phyloP scores from a whole-genome alignment of 2,113 vertebrate species.

The Gobius niger region DNA sequence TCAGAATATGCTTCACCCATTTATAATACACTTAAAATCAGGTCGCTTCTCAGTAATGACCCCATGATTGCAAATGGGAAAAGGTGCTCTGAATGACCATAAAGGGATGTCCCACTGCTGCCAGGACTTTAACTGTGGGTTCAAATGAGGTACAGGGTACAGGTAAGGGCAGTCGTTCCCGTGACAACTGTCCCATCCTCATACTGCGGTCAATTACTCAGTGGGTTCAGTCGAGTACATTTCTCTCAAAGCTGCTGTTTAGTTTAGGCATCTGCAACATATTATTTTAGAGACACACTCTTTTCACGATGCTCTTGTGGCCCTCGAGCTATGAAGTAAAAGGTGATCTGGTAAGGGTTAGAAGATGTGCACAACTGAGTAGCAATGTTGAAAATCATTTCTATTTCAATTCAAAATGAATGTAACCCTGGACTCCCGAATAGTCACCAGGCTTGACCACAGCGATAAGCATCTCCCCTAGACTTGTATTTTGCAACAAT shows the following conservation, averaged over 20 bases:
- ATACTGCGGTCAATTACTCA: not conserved
- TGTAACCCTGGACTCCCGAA: not conserved
- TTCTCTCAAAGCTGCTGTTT: too few relatives aligned
- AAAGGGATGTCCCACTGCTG: not conserved
- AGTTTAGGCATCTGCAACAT: too few relatives aligned
- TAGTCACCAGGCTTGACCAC: slow-evolving; percentile 30
- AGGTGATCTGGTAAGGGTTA: too few relatives aligned
- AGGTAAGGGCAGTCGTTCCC: not conserved
- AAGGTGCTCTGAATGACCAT: slow-evolving; percentile 7
- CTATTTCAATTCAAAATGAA: too few relatives aligned
- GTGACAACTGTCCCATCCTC: not conserved
- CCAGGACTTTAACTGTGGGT: not conserved
- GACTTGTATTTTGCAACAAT: slow-evolving; percentile 75
- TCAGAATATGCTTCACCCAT: not conserved
- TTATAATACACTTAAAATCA: not conserved
- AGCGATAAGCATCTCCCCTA: slow-evolving; percentile 71
- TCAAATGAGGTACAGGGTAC: slow-evolving; percentile 7
- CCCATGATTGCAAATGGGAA: not conserved
- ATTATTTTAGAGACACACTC: too few relatives aligned
- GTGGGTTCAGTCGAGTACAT: not conserved
- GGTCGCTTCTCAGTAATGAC: not conserved
- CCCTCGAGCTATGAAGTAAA: too few relatives aligned
- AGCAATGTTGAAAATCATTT: too few relatives aligned
- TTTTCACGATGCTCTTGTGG: too few relatives aligned
- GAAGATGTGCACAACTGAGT: too few relatives aligned